Evolutionary conservation across 2,797 vertebrate genomes (phyloP), one percentile per base, ranked within the genome.

Genomic region (Rachycentron canadum): DNA sequence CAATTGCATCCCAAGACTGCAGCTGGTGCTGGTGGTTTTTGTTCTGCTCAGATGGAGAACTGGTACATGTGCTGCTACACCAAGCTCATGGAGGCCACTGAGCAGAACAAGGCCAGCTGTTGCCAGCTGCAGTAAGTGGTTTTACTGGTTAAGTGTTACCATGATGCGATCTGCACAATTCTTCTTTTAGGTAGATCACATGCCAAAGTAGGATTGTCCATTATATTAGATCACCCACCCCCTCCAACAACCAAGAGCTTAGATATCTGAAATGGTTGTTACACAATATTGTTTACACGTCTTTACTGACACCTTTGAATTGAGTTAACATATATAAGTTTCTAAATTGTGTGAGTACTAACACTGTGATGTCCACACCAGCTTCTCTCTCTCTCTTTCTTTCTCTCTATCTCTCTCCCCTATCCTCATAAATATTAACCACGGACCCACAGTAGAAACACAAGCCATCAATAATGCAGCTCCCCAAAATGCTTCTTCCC

Each of bases 361-460:
- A 65, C 23, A n/a, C 34, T 43, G 50, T 62, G 7, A 63, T 62
- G 53, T 70, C 52, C 63, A 58, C 69, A 57, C 45, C 60, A 25
- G 61, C 49, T 61, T 72, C 38, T 40, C 34, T 23, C 57, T 64
- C 45, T 69, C 45, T 69, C 38, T n/a, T n/a, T n/a, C n/a, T n/a
- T n/a, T 66, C 34, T 71, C 73, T 67, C 49, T 25, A 66, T 72
- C 38, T 67, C 52, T 73, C 32, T 65, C 23, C 10, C 34, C 47
- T 28, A 0, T 57, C 68, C 83, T 91, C 84, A 93, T 92, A 77
- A 91, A 93, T 92, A 89, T 92, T 92, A 92, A 88, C 81, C 25
- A 55, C 14, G 57, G 75, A 84, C 73, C 66, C 72, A 66, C 43
- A 68, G 85, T 79, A 74, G 77, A 85, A 83, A 89, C 57, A 68